These are phyloP conservation scores for Cetoscarus ocellatus DNA, from an alignment of 2,797 vertebrate genomes.

Conservation along the genomic window DNA sequence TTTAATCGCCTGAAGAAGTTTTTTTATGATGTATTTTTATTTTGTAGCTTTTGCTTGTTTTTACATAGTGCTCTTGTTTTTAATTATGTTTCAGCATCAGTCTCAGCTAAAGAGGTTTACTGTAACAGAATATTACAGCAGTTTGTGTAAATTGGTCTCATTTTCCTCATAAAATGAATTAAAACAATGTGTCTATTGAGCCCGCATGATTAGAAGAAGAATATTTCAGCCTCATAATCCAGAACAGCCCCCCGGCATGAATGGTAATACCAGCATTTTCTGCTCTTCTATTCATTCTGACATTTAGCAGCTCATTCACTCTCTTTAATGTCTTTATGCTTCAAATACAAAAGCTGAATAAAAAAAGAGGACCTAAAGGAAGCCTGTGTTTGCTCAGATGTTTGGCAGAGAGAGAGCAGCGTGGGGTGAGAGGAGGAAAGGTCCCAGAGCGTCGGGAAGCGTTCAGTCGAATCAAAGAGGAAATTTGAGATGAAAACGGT, in stretches of 20 bases:
- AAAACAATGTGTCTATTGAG: slow-evolving; percentile 78
- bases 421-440: slow-evolving; percentile 40
- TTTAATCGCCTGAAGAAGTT: neutral
- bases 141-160: slow-evolving; percentile 76
- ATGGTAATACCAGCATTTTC: slow-evolving; percentile 57
- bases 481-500: slow-evolving; percentile 77
- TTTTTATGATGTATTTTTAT: slow-evolving; percentile 8
- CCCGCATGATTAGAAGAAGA: slow-evolving; percentile 79
- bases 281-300: slow-evolving; percentile 40
- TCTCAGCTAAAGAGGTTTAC: slow-evolving; percentile 74
- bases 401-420: slow-evolving; percentile 7
- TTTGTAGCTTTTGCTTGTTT: slow-evolving; percentile 5
- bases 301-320: slow-evolving; percentile 47
- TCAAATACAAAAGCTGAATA: slow-evolving; percentile 32
- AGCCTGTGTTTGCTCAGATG: slow-evolving; percentile 19
- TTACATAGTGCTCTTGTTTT: slow-evolving; percentile 28
- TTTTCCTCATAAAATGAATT: slow-evolving; percentile 79
- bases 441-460: slow-evolving; percentile 69
- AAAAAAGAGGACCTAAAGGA: slow-evolving; percentile 36
- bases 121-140: slow-evolving; percentile 65
- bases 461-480: slow-evolving; percentile 82
- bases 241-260: slow-evolving; percentile 64
- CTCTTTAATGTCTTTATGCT: slow-evolving; percentile 30
- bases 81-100: slow-evolving; percentile 67
- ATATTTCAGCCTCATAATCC: slow-evolving; percentile 70